Evolutionary conservation across 30 jellyfish, hydroid and myxozoan genomes (phyloP).

Genomic region (Turritopsis rubra): DNA sequence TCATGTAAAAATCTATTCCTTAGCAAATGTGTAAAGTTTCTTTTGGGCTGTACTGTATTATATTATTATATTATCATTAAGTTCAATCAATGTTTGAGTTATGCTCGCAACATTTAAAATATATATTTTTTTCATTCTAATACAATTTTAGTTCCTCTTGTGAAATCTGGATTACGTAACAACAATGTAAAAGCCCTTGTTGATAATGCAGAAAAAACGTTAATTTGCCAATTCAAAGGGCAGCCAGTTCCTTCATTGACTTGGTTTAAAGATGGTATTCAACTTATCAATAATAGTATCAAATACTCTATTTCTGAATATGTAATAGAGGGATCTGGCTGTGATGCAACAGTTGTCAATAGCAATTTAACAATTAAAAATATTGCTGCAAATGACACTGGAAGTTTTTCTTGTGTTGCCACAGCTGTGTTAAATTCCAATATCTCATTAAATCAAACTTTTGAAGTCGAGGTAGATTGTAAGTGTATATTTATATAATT

Average conservation of each 20-base stretch:
- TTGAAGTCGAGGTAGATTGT: background rate
- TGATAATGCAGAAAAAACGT: background rate
- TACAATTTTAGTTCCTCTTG: background rate
- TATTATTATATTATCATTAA: background rate
- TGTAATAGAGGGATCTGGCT: background rate
- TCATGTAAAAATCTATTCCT: too few species aligned
- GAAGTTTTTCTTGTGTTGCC: background rate
- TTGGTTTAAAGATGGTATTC: constrained; percentile 16
- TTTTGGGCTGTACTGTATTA: too few species aligned
- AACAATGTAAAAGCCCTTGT: background rate
- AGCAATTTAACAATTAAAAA: background rate
- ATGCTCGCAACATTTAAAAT: too few species aligned
- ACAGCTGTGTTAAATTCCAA: background rate
- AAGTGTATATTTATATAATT: background rate
- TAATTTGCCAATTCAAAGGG: background rate
- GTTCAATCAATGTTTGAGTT: background rate
- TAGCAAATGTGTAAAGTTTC: too few species aligned
- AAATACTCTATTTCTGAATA: background rate
- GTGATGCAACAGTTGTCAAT: background rate
- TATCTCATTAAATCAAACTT: background rate
- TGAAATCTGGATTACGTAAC: background rate
- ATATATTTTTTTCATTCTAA: background rate
- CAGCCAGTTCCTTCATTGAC: background rate
- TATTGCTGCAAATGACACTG: background rate
- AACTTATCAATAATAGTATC: background rate